A percentile compares a stretch with the other conserved stretches of the same genome.
Evolutionary conservation across 2,797 vertebrate genomes (phyloP).

Genomic region (Gymnodraco acuticeps): DNA sequence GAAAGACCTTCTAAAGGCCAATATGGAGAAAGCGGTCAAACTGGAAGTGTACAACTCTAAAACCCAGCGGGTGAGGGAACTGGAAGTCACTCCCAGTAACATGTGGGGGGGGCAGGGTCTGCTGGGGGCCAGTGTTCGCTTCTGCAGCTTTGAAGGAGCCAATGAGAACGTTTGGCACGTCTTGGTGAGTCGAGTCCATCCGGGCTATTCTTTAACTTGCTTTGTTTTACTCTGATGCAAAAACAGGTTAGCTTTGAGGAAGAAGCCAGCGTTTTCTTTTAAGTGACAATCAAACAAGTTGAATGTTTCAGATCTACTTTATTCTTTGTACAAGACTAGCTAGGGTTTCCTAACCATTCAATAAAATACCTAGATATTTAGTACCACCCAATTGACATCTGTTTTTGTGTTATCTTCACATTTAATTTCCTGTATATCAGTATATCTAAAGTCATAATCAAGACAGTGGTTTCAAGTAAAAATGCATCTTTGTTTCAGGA

Average conservation of each 20-base stretch:
- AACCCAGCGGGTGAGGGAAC: conserved; percentile 90
- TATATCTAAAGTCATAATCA: not conserved
- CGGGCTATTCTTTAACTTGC: not conserved
- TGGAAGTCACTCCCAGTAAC: conserved; percentile 94
- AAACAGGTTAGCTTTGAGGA: not conserved
- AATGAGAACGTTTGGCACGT: conserved; percentile 96
- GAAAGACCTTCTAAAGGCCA: conserved; percentile 94
- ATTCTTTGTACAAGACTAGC: not conserved
- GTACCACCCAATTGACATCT: not conserved
- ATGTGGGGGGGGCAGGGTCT: conserved; percentile 98
- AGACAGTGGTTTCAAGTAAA: not conserved
- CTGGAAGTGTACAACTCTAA: conserved; percentile 95
- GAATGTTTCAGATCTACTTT: not conserved
- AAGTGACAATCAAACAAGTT: not conserved
- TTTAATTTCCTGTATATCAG: not conserved
- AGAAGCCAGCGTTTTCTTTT: not conserved
- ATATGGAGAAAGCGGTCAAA: conserved; percentile 93
- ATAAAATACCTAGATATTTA: not conserved
- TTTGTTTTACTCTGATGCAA: not conserved
- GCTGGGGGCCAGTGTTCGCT: conserved; percentile 94
- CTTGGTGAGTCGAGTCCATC: conserved; percentile 84
- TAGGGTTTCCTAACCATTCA: not conserved
- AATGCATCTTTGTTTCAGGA: conserved; percentile 79
- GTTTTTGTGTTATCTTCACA: not conserved
- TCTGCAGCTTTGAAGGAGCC: conserved; percentile 96